Evolutionary conservation across 2,113 vertebrate genomes (phyloP).

Genomic region (Chaenogobius annularis): DNA sequence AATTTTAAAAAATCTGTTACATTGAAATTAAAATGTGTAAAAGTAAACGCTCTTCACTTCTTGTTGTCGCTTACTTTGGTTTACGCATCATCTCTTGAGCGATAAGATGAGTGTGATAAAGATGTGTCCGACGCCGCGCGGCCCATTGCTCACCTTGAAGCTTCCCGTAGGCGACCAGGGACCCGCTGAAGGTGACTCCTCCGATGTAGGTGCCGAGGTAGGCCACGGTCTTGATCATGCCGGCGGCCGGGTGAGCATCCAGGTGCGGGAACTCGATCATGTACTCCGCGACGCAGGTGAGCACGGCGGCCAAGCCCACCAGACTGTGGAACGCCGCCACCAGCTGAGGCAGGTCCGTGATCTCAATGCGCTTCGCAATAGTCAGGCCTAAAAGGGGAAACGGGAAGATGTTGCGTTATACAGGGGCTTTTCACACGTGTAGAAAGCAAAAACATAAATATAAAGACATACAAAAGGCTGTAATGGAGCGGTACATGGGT

Average conservation of each 20-base stretch:
- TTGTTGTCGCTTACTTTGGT: too few relatives aligned
- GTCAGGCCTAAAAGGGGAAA: constrained; percentile 74
- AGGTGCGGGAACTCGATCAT: constrained; percentile 80
- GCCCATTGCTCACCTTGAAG: constrained; percentile 63
- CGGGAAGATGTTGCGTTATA: not conserved
- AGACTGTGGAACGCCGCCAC: constrained; percentile 84
- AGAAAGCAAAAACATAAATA: too few relatives aligned
- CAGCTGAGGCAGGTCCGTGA: constrained; percentile 79
- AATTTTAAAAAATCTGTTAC: too few relatives aligned
- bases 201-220: constrained; percentile 78
- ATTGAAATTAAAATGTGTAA: too few relatives aligned
- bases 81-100: too few relatives aligned
- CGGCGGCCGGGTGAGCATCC: constrained; percentile 69
- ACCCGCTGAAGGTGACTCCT: constrained; percentile 79
- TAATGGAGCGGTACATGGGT: too few relatives aligned
- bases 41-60: too few relatives aligned
- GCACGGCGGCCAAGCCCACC: constrained; percentile 76
- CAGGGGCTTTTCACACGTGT: too few relatives aligned
- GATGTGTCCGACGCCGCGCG: not conserved
- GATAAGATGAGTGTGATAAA: constrained; percentile 12
- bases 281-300: constrained; percentile 70
- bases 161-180: constrained; percentile 76
- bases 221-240: constrained; percentile 70
- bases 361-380: constrained; percentile 82
- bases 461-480: too few relatives aligned